These are phyloP conservation scores for Microplitis deprimator DNA, from an alignment of 2,888 invertebrate species.

Conservation along the genomic window DNA sequence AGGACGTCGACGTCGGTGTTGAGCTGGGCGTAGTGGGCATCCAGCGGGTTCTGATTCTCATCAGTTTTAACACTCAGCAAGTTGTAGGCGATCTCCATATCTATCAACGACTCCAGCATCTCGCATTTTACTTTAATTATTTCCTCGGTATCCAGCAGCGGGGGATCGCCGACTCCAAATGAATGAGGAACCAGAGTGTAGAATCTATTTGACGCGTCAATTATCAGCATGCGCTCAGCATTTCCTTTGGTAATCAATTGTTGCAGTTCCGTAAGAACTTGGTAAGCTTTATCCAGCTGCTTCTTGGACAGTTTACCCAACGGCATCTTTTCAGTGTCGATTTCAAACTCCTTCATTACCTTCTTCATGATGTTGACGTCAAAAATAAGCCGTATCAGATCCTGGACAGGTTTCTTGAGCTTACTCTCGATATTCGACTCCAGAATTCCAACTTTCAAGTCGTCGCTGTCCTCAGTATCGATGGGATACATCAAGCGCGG, in stretches of 20 bases:
- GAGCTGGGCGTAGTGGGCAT: conserved; percentile 89
- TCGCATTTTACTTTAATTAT: conserved; percentile 80
- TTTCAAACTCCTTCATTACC: conserved; percentile 94
- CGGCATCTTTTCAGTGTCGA: conserved; percentile 98
- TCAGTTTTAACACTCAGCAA: conserved; percentile 79
- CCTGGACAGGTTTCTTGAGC: conserved; percentile 84
- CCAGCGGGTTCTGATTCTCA: conserved; percentile 78
- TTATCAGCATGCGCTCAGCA: conserved; percentile 73
- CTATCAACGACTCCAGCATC: conserved; percentile 93
- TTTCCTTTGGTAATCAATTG: conserved; percentile 74
- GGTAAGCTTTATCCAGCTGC: conserved; percentile 90
- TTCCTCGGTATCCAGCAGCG: conserved; percentile 83
- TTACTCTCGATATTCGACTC: conserved; percentile 77
- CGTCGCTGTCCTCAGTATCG: conserved; percentile 89
- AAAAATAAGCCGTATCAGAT: conserved; percentile 88
- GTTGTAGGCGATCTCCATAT: conserved; percentile 96
- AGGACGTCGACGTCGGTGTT: conserved; percentile 86
- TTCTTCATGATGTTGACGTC: conserved; percentile 93
- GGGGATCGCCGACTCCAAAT: conserved; percentile 89
- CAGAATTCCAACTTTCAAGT: conserved; percentile 70
- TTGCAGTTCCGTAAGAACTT: conserved; percentile 82
- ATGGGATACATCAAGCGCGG: conserved; percentile 87
- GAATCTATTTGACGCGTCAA: conserved; percentile 93
- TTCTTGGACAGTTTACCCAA: conserved; percentile 94
- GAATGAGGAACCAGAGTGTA: conserved; percentile 97